Conservation (phyloP, 2,113 vertebrate genomes). For the Drymodes brunneopygia region DNA sequence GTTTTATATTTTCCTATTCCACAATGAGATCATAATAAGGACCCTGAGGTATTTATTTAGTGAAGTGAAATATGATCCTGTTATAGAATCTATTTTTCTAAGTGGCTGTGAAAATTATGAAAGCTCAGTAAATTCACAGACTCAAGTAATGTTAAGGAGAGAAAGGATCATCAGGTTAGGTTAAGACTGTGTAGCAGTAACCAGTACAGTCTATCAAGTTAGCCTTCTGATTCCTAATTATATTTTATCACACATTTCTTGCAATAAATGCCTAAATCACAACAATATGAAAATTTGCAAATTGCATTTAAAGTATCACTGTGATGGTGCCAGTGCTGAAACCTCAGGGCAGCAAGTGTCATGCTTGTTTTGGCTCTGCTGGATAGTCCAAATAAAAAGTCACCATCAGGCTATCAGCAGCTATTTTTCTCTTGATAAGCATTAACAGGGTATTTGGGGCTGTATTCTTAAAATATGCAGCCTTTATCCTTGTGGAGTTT, state of each 20-base stretch:
- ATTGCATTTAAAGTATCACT: neutral
- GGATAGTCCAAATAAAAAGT: neutral
- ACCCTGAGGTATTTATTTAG: neutral
- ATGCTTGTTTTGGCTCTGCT: fast-evolving
- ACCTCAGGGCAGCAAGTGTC: neutral
- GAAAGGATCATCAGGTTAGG: neutral
- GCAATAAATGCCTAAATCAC: neutral
- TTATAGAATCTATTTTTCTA: neutral
- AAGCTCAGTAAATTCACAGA: neutral
- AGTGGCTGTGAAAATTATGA: neutral
- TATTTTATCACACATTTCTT: neutral
- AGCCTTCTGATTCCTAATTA: neutral
- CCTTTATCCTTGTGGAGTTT: neutral
- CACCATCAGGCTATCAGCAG: neutral
- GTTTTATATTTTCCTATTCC: neutral
- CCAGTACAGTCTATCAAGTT: neutral
- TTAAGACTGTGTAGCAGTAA: neutral
- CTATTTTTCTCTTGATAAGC: neutral
- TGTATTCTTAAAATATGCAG: neutral
- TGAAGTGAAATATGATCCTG: neutral
- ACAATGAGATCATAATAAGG: neutral
- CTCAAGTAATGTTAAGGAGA: neutral
- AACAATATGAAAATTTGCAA: neutral
- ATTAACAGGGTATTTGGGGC: neutral
- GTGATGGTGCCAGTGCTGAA: neutral